Base-by-base conservation (phyloP, 2,113 vertebrate genomes). In the Synodontis membranacea region DNA sequence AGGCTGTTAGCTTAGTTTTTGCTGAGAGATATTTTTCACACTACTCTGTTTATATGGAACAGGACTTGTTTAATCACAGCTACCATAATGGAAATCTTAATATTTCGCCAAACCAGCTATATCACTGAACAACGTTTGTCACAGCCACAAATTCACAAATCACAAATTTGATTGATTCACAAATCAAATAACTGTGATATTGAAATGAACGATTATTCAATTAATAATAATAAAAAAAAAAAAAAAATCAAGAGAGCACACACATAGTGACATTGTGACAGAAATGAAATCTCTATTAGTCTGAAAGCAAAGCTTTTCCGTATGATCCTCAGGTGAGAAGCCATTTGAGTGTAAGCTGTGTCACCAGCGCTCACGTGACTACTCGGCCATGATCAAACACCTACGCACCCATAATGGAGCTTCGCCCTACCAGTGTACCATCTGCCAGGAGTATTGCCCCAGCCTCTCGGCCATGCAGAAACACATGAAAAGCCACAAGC, bases 351-450 rank as follows among this genome's bases (percentile, higher is more conserved):
- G 98, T 89, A 99, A 99, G 91, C 95, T 99, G 88, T 99, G 98
- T 93, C 98, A 99, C 95, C 98, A 99, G 93, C 96, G 98, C 70
- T 99, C 98, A 84, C 95, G 98, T 92, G 98, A 99, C 94, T 99
- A 99, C 95, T 99, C 98, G 0, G 98, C 98, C 89, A 99, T 99
- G 98, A 99, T 99, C 93, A 99, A 99, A 93, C 98, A 99, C 95
- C 97, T 99, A 92, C 94, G 98, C 86, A 99, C 98, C 37, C 98
- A 99, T 96, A 99, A 99, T 5, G 98, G 98, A n/a, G 98, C 98
- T 19, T 98, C 98, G 4, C 98, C 98, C 9, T 99, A 99, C 94
- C 98, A 99, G 95, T 99, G 98, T 94, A 99, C 97, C 93, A 96
- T 99, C 93, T 99, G 98, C 96, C 96, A 97, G 89, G 97, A 99